Evolutionary conservation across 2,797 vertebrate species (phyloP), one percentile per base, ranked within the genome.

Genomic region (Sebastes taczanowskii): DNA sequence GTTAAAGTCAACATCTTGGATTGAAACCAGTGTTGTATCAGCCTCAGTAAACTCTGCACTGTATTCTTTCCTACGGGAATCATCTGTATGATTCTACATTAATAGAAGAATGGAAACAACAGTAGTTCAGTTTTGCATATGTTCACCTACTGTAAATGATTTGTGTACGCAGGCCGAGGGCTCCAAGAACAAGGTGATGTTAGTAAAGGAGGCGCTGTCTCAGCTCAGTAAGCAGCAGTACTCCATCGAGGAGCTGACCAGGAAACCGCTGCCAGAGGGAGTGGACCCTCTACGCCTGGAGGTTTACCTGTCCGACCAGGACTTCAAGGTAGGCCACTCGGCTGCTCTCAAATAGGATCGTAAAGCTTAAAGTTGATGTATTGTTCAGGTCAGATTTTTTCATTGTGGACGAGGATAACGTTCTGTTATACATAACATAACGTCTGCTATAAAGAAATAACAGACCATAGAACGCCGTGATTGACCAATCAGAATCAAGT

Each of bases 211-310:
- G 16, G 95, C 86, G 1, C 91, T 97, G 79, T 94, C 92, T 7
- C 92, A 92, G 67, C 94, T 97, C 75, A 95, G 94, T 71, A 95
- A 95, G 81, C 86, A 91, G 81, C 95, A 96, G 88, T 97, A 96
- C 93, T 95, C 95, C 61, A 85, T 96, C 55, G 92, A 96, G 78
- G 96, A 97, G 90, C 92, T 97, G 82, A 95, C 93, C 80, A 53
- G 82, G 30, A 95, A 95, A 71, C 95, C 95, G 0, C 90, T 95
- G 18, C 96, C 96, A 0, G 96, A 96, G 78, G 96, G 96, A 22
- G 96, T 96, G 58, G 96, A 97, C 86, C 96, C 96, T 25, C 88
- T 96, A 5, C 95, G 89, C 18, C 90, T 97, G 80, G 96, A 97
- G 91, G 90, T 93, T 53, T 97, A 97, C 88, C 94, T 97, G 63